These are phyloP conservation scores for Hippocampus barbouri DNA, from an alignment of 2,113 vertebrate species.

Conservation along the genomic window DNA sequence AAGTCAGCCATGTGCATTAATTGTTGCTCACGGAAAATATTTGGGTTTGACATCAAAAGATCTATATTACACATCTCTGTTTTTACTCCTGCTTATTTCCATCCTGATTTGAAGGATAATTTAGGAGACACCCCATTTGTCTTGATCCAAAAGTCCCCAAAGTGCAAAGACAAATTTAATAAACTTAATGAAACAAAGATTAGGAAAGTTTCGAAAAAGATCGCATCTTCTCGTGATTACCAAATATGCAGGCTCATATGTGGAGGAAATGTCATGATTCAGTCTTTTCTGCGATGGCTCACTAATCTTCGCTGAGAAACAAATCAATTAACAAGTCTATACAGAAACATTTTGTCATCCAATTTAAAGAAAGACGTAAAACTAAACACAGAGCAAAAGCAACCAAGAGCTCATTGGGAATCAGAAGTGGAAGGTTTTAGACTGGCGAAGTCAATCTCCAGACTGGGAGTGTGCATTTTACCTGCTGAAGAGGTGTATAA, in stretches of 20 bases:
- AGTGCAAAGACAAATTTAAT: neutral
- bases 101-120: neutral
- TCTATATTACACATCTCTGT: neutral
- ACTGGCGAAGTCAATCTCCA: neutral
- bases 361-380: neutral
- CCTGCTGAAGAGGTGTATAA: no score
- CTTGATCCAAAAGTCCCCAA: neutral
- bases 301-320: neutral
- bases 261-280: neutral
- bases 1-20: neutral
- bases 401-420: neutral
- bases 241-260: neutral
- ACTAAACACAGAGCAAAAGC: no score
- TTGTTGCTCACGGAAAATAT: no score
- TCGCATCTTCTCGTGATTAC: neutral
- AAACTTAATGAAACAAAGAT: neutral
- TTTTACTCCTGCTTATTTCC: neutral
- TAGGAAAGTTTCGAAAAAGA: neutral
- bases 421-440: neutral
- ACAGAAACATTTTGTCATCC: neutral
- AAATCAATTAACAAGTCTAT: neutral
- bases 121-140: neutral
- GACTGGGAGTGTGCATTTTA: no score
- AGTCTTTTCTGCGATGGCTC: neutral
- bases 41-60: no score